Conservation (phyloP, 1,140 invertebrate genomes). For the Chionoecetes opilio region DNA sequence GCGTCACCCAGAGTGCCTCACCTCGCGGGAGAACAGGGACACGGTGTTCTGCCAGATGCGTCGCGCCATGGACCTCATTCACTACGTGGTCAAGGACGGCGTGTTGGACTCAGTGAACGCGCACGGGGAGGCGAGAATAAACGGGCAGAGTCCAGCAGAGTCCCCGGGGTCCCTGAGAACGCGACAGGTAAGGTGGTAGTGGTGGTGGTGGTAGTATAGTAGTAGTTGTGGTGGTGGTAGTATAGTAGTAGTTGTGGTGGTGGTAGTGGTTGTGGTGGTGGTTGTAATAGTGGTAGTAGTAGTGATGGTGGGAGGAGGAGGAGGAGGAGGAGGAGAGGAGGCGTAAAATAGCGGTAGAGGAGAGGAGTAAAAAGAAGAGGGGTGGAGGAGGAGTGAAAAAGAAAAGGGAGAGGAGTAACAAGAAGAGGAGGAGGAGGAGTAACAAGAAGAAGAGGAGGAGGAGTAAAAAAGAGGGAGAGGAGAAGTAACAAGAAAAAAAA, state of each 20-base stretch:
- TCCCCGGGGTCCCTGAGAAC: conserved; percentile 82
- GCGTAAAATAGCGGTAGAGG: background rate
- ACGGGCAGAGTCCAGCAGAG: conserved; percentile 81
- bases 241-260: conserved; percentile 62
- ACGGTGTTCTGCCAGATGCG: conserved; percentile 99
- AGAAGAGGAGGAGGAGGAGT: no score
- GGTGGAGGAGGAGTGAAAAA: no score
- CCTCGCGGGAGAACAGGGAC: conserved; percentile 96
- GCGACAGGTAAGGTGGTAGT: conserved; percentile 83
- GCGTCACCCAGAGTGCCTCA: conserved; percentile 96
- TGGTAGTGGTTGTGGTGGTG: background rate
- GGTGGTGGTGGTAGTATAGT: background rate
- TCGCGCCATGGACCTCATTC: conserved; percentile 98
- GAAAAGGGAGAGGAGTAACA: no score
- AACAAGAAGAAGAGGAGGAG: background rate
- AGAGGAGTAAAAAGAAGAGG: background rate
- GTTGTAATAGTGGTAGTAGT: background rate
- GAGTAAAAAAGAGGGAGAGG: background rate
- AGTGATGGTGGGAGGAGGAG: background rate
- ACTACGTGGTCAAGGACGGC: conserved; percentile 98
- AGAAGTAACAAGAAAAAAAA: no score
- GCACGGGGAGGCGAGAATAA: conserved; percentile 79
- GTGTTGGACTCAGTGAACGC: conserved; percentile 88
- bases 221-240: background rate
- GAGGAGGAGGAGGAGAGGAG: background rate